Evolutionary conservation across 2,888 invertebrate species (phyloP), one percentile per base, ranked within the genome.

Genomic region (Amphimallon solstitiale): DNA sequence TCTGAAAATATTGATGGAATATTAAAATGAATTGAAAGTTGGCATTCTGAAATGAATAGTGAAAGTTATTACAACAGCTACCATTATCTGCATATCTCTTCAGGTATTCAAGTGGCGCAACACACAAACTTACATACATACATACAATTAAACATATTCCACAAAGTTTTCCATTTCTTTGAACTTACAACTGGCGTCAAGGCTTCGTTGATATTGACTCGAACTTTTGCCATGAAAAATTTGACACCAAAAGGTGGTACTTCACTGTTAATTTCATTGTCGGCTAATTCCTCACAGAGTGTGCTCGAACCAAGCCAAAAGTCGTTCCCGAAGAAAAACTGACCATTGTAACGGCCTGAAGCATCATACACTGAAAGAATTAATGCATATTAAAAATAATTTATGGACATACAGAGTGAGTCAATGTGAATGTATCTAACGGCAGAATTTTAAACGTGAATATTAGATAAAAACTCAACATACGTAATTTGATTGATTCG

Each of bases 241-340:
- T 81, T 81, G 35, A 88, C 84, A 19, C 81, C 74, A 78, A 88
- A 90, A 9, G 90, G 90, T 15, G 89, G 88, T 12, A 83, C 82
- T 66, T 84, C 83, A 35, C 75, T 76, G 73, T 87, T 86, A 76
- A 85, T 85, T 66, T 85, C 79, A 12, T 81, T 79, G 71, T 86
- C 84, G 71, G 86, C 86, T 66, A 90, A 83, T 77, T 93, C 93
- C 19, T 82, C 77, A 78, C 93, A 93, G 40, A 90, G 86, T 51
- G 86, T 84, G 71, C 87, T 85, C 51, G 92, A 92, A 2, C 93
- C 93, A 75, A 92, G 81, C 93, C 93, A 93, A 82, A 89, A 92
- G 79, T 92, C 91, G 79, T 91, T 92, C 14, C 92, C 93, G 76
- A 91, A 93, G 74, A 92, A 85, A 73, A 91, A 87, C 78, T 91